phyloP scores from a whole-genome alignment of 2,888 invertebrate genomes.

The Ormyrus rosae region DNA sequence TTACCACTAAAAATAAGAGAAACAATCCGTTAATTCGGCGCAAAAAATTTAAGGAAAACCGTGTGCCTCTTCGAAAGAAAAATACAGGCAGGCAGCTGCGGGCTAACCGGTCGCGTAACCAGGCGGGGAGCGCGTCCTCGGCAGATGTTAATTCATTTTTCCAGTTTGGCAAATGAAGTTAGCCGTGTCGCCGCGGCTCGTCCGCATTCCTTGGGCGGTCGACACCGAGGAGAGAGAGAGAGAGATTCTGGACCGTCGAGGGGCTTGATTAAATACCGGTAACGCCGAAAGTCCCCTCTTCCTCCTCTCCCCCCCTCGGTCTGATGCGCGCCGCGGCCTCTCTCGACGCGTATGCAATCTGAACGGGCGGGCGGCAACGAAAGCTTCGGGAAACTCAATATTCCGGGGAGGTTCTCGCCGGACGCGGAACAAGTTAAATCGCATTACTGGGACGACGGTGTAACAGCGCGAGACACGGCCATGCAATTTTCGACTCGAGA shows the following conservation, averaged over 20 bases:
- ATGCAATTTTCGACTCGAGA: slow-evolving; percentile 26
- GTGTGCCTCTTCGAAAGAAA: no score
- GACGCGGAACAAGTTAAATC: slow-evolving; percentile 53
- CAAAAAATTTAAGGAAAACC: no score
- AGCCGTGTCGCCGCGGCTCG: neutral
- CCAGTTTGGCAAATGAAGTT: slow-evolving; percentile 23
- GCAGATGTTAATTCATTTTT: slow-evolving; percentile 12
- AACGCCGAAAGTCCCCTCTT: slow-evolving; percentile 35
- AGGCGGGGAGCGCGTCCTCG: no score
- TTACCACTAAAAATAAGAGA: no score
- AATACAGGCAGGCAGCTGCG: no score
- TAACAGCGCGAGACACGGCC: slow-evolving; percentile 18
- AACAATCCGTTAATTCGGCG: no score
- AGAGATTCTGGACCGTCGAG: neutral
- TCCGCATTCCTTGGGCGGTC: slow-evolving; percentile 24
- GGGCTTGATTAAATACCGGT: slow-evolving; percentile 48
- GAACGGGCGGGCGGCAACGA: neutral
- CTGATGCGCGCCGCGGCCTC: slow-evolving; percentile 28
- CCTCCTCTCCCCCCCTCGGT: neutral
- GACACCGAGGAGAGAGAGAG: neutral
- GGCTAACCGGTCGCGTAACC: no score
- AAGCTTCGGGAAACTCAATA: slow-evolving; percentile 52
- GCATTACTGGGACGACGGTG: slow-evolving; percentile 40
- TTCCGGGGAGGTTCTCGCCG: slow-evolving; percentile 41
- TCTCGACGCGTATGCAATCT: slow-evolving; percentile 12